Base-by-base conservation (phyloP, 2,113 vertebrate species). In the Colius striatus region DNA sequence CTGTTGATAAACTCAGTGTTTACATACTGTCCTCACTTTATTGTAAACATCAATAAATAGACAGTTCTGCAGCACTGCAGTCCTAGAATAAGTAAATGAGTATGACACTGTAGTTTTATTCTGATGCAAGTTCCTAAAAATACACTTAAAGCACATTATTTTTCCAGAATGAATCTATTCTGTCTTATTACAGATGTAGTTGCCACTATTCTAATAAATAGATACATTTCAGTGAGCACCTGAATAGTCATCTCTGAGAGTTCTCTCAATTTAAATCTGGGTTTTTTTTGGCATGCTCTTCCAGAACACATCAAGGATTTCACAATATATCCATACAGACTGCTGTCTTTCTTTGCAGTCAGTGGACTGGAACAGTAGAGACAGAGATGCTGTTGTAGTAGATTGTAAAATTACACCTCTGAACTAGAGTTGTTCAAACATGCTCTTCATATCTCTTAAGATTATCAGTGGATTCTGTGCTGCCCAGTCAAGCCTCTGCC, bases 101-200 rank as follows among this genome's bases (percentile, higher is more conserved):
- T 47, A 57, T 89, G 17, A 76, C 26, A 66, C 5, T 32, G 18
- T 38, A 15, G 18, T 70, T 88, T 23, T 55, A 13, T 43, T 81
- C 10, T 84, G 34, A 57, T 57, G 1, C 1, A 13, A 57, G 38
- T 87, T 50, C n/a, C 14, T 66, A n/a, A 78, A 80, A 45, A 29
- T 29, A 71, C 8, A 18, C n/a, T 62, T 30, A 13, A 32, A 67
- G 16, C 9, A 16, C 0, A 0, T 47, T 29, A 30, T 72, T 71
- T 38, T 81, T 84, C 22, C n/a, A 50, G 30, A 58, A 3, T 70
- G 1, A 34, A 45, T 61, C 38, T 78, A 10, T 71, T 84, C 60
- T 57, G 17, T 43, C 9, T 80, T 48, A 36, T 2, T 68, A 60
- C 32, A 51, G 29, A n/a, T 60, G 11, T 29, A 53, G 11, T 34